Percentiles rank a stretch among this genome's conserved stretches.
These are phyloP conservation scores for Labroides dimidiatus DNA, from an alignment of 2,797 vertebrate genomes.

Conservation along the genomic window DNA sequence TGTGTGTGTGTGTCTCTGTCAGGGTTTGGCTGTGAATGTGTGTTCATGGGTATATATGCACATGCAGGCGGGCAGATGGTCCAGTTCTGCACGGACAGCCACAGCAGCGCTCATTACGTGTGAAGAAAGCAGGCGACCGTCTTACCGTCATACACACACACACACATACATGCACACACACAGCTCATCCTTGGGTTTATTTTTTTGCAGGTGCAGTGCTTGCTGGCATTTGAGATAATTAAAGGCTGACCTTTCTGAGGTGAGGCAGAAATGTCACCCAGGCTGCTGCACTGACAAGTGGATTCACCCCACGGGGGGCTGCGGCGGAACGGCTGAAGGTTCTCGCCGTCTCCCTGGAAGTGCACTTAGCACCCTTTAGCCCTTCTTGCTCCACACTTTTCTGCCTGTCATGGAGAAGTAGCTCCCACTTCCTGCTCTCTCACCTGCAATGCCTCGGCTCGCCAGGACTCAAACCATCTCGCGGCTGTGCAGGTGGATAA, in stretches of 20 bases:
- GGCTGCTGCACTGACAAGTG: constrained; percentile 77
- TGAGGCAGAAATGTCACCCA: constrained; percentile 85
- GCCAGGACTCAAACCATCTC: constrained; percentile 1
- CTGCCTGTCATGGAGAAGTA: constrained; percentile 45
- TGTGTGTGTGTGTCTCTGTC: constrained; percentile 37
- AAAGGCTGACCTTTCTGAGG: constrained; percentile 86
- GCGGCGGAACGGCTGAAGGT: constrained; percentile 57
- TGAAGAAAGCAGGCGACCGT: constrained; percentile 51
- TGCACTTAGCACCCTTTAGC: constrained; percentile 78
- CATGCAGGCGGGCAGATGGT: constrained; percentile 74
- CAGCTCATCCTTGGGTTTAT: constrained; percentile 62
- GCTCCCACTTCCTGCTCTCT: constrained; percentile 31
- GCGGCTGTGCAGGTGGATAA: constrained; percentile 34
- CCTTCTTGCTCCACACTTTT: constrained; percentile 38
- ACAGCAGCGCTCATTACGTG: constrained; percentile 45
- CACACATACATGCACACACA: constrained; percentile 15
- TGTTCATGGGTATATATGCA: constrained; percentile 43
- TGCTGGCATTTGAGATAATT: constrained; percentile 87
- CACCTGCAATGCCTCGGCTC: constrained; percentile 20
- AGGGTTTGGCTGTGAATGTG: constrained; percentile 27
- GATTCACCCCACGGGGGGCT: constrained; percentile 68
- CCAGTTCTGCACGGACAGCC: constrained; percentile 71
- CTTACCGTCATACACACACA: constrained; percentile 46
- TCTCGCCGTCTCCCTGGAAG: constrained; percentile 49
- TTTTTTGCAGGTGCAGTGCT: constrained; percentile 80